A percentile compares a stretch with the other conserved stretches of the same genome.
These are phyloP conservation scores for Cyprinus carpio DNA, from an alignment of 2,113 vertebrate species.

Conservation along the genomic window DNA sequence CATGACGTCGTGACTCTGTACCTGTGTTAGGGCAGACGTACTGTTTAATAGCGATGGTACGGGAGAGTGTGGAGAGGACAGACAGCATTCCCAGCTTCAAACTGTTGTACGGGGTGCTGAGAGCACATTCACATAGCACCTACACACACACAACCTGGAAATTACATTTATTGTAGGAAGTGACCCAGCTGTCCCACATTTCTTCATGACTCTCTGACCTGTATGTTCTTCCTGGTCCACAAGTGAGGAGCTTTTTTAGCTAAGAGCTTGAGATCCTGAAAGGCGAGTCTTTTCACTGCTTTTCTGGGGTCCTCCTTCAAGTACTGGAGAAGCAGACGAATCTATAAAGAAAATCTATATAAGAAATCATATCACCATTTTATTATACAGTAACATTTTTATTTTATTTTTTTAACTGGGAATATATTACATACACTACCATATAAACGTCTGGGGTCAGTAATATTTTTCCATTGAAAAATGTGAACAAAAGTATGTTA, in stretches of 20 bases:
- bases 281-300: slow-evolving; percentile 91
- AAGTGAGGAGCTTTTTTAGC: slow-evolving; percentile 95
- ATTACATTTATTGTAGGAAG: neutral
- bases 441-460: neutral
- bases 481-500: no score
- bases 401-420: no score
- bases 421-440: neutral
- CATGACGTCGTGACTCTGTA: slow-evolving; percentile 57
- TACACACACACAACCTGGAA: neutral
- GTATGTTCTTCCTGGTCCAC: slow-evolving; percentile 93
- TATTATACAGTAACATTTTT: no score
- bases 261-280: slow-evolving; percentile 91
- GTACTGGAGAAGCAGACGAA: slow-evolving; percentile 92
- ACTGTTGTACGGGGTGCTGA: slow-evolving; percentile 90
- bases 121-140: slow-evolving; percentile 88
- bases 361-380: no score
- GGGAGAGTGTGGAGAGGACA: slow-evolving; percentile 88
- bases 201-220: slow-evolving; percentile 72
- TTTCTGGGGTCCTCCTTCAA: slow-evolving; percentile 91
- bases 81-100: slow-evolving; percentile 94
- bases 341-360: no score
- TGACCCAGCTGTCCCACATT: neutral
- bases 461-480: neutral
- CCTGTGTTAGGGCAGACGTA: slow-evolving; percentile 86
- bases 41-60: slow-evolving; percentile 92